Evolutionary conservation across 2,113 vertebrate species (phyloP).

Genomic region (Brachyhypopomus gauderio): DNA sequence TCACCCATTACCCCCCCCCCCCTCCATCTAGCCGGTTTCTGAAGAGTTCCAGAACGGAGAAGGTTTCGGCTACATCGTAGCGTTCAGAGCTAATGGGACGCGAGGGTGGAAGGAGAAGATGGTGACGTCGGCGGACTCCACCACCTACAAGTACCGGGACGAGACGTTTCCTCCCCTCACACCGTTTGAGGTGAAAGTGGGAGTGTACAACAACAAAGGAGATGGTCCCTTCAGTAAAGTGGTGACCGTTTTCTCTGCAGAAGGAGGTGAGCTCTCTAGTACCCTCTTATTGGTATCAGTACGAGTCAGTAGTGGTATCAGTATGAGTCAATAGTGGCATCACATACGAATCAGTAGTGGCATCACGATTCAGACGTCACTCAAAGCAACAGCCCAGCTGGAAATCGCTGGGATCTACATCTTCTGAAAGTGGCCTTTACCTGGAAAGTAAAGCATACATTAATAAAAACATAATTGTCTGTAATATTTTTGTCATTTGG

Average conservation of each 20-base stretch:
- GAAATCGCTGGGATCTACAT: neutral
- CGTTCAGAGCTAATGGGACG: constrained; percentile 92
- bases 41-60: constrained; percentile 98
- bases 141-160: constrained; percentile 93
- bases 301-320: neutral
- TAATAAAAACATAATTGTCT: neutral
- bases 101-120: constrained; percentile 97
- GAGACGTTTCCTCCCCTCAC: constrained; percentile 95
- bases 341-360: no score
- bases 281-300: neutral
- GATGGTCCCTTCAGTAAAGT: constrained; percentile 94
- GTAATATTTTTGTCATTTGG: neutral
- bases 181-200: constrained; percentile 94
- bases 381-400: no score
- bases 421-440: neutral
- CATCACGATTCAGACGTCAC: no score
- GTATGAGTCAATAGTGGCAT: no score
- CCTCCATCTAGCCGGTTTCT: constrained; percentile 86
- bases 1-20: neutral
- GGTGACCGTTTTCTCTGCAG: constrained; percentile 91
- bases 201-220: constrained; percentile 97
- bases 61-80: constrained; percentile 96
- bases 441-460: neutral
- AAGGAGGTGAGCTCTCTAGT: constrained; percentile 81
- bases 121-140: constrained; percentile 94